Base-by-base conservation (phyloP, 2,888 invertebrate genomes). In the Desoria tigrina region DNA sequence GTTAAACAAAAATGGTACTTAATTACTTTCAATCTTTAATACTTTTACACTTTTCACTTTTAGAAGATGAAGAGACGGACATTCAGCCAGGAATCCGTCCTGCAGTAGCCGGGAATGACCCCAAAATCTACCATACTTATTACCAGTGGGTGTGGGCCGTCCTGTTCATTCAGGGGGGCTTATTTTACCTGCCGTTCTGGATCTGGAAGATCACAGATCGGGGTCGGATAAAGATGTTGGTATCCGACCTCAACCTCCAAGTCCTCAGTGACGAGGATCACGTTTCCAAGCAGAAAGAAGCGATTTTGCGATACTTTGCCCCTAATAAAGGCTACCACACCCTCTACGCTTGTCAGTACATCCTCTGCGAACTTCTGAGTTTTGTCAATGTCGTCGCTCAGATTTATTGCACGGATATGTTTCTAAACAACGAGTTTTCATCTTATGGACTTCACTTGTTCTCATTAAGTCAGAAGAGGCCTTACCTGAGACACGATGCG, bases 111-210 rank as follows among this genome's bases (percentile, higher is more conserved):
- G 60, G 60, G 4, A 69, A 73, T 26, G 9, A 16, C 2, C 32
- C 62, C 0, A 11, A 59, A 6, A 42, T 67, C 2, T 70, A 68
- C 50, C 70, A 68, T 27, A 53, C 68, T 11, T 74, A 74, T 58
- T 74, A 74, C 58, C 74, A 74, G 45, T 74, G 74, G 74, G 68
- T 74, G 4, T 70, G 72, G 70, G 60, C 66, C 1, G 72, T 73
- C 0, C 45, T 73, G 23, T 71, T 73, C 53, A 28, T 69, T 24
- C 70, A 71, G 39, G 63, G 65, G 6, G 70, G 67, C 0, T 57
- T 65, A 1, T 71, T 71, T 27, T 73, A 70, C 63, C 50, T 73
- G 28, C 73, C 73, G 32, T 72, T 63, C 49, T 69, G 68, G 66
- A n/a, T 67, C 9, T 73, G 64, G 68, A 64, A 60, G 32, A 55